These are phyloP conservation scores for Equus przewalskii DNA, from an alignment of 2,113 vertebrate species.

Conservation along the genomic window DNA sequence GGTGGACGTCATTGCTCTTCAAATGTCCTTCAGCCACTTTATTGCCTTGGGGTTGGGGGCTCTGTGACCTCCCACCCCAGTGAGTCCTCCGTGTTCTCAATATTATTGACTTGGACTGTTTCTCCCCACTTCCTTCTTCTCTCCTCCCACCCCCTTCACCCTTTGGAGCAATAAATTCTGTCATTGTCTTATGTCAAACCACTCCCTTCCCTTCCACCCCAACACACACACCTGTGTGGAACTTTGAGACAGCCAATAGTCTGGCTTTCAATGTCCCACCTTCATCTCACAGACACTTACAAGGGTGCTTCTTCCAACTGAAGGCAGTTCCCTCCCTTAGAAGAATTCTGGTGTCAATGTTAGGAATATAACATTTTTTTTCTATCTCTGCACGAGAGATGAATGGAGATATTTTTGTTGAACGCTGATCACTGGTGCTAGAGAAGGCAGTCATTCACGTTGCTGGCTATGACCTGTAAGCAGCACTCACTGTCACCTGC, in stretches of 20 bases:
- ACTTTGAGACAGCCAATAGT: not conserved
- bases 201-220: too few species aligned
- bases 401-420: not conserved
- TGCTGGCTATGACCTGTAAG: accelerated
- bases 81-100: not conserved
- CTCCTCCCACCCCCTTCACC: too few species aligned
- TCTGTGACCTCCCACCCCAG: not conserved
- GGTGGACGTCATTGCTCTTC: not conserved
- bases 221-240: not conserved
- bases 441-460: not conserved
- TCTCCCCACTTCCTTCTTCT: not conserved
- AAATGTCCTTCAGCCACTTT: not conserved
- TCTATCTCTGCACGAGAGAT: not conserved
- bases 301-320: not conserved
- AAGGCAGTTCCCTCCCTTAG: not conserved
- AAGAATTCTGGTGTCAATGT: not conserved
- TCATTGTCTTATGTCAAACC: not conserved
- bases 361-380: not conserved
- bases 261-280: not conserved
- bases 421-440: accelerated
- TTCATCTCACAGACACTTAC: not conserved
- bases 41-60: not conserved
- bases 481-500: accelerated
- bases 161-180: not conserved
- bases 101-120: too few species aligned